Base-by-base conservation (phyloP, 2,113 vertebrate species). In the Pionites leucogaster region DNA sequence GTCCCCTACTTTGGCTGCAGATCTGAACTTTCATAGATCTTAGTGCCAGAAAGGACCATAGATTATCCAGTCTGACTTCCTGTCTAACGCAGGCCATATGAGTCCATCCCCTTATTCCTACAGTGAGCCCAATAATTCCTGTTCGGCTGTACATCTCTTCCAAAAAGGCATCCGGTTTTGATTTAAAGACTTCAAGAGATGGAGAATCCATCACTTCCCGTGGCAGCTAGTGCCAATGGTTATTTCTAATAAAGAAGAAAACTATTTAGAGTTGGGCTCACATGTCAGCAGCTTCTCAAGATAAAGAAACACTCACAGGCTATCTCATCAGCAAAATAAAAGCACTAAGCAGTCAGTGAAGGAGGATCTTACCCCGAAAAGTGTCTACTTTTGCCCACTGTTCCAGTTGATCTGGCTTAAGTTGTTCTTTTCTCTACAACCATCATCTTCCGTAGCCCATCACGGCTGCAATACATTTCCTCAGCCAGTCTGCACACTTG, bases 31-130 rank as follows among this genome's bases (percentile, higher is more conserved):
- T 6, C 80, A 12, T 69, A 84, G 83, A 82, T 90, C 90, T 85
- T 63, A 11, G 28, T 90, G 93, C 77, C 90, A 93, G 86, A 31
- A 79, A 86, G 88, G 88, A 59, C 80, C 80, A 57, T 96, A 84
- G 92, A 96, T 96, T 96, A 96, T 96, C 69, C 91, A 57, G 86
- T 57, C 93, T 95, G 88, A 62, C 95, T 94, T 97, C 92, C 95
- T 77, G 9, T 37, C 80, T 96, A 96, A 96, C 88, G 1, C 93
- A 70, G 96, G 39, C 93, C 92, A 93, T 79, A 96, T 95, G 95
- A 94, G 94, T 65, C 93, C 93, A 93, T 55, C 80, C 79, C 42
- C 42, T 84, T 1, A 29, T 23, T 92, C 82, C 88, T 72, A 71
- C 83, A 10, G 88, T 1, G 55, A 88, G 82, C 52, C 79, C 52